These are phyloP conservation scores for Aplocera efformata DNA, from an alignment of 2,888 invertebrate species.

Conservation along the genomic window DNA sequence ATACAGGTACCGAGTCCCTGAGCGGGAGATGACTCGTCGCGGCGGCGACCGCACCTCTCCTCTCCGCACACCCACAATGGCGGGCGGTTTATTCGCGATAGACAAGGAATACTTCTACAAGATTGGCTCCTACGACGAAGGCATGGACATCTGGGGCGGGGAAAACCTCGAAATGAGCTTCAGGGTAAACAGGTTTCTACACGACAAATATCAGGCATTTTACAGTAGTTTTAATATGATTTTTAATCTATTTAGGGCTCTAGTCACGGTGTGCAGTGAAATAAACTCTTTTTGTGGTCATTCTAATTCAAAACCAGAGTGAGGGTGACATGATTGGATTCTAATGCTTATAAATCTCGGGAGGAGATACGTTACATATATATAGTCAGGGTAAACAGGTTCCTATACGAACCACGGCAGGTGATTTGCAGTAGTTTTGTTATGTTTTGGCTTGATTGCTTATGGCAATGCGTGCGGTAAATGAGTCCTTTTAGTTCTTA, in stretches of 20 bases:
- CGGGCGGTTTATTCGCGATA: slow-evolving; percentile 97
- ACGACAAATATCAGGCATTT: neutral
- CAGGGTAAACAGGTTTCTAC: slow-evolving; percentile 82
- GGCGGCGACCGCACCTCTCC: slow-evolving; percentile 96
- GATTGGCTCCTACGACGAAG: slow-evolving; percentile 98
- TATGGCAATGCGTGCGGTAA: slow-evolving; percentile 11
- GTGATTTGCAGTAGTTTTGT: too few species aligned
- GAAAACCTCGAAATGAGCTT: slow-evolving; percentile 98
- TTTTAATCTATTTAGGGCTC: too few species aligned
- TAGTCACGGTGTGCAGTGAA: slow-evolving; percentile 5
- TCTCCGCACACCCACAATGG: slow-evolving; percentile 98
- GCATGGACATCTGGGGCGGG: slow-evolving; percentile 99
- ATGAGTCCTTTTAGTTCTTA: too few species aligned
- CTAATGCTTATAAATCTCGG: too few species aligned
- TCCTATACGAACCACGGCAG: too few species aligned
- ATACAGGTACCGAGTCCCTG: slow-evolving; percentile 98
- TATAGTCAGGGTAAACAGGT: too few species aligned
- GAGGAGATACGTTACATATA: too few species aligned
- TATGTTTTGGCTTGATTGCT: too few species aligned
- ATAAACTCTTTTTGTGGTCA: too few species aligned
- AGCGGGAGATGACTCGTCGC: slow-evolving; percentile 96
- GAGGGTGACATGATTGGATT: too few species aligned
- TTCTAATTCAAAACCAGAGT: too few species aligned
- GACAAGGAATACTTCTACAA: slow-evolving; percentile 98
- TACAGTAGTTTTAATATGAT: neutral